phyloP scores from a whole-genome alignment of 1,140 invertebrate genomes.

The Drosophila burlai region DNA sequence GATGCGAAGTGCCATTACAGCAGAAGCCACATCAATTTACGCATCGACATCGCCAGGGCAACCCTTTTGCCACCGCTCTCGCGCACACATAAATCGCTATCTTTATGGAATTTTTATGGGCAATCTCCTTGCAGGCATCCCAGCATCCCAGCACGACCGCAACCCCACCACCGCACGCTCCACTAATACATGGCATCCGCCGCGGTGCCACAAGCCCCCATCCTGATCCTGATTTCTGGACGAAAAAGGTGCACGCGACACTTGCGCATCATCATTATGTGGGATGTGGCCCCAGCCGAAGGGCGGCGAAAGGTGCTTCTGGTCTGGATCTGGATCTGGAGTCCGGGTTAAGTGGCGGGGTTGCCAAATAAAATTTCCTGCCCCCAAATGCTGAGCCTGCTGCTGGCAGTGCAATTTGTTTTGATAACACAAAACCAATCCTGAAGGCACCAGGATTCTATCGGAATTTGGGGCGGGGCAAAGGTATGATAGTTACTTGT shows the following conservation, averaged over 20 bases:
- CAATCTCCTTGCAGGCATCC: slow-evolving; percentile 83
- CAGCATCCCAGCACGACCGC: slow-evolving; percentile 50
- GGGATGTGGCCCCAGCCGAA: slow-evolving; percentile 33
- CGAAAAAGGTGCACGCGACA: slow-evolving; percentile 75
- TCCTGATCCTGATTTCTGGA: slow-evolving; percentile 13
- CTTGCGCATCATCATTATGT: slow-evolving; percentile 79
- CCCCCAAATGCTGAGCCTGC: slow-evolving; percentile 42
- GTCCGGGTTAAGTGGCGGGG: slow-evolving; percentile 68
- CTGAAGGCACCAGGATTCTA: slow-evolving; percentile 29
- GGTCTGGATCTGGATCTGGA: slow-evolving; percentile 8
- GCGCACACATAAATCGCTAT: slow-evolving; percentile 81
- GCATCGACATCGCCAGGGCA: slow-evolving; percentile 72
- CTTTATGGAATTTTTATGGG: slow-evolving; percentile 85
- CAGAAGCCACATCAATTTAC: slow-evolving; percentile 78
- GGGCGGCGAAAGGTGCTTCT: slow-evolving; percentile 34
- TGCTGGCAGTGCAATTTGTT: slow-evolving; percentile 71
- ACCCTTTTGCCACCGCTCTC: slow-evolving; percentile 70
- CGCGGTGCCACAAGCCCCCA: slow-evolving; percentile 24
- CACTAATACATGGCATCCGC: slow-evolving; percentile 78
- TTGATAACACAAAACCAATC: slow-evolving; percentile 72
- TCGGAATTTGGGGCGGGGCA: background rate
- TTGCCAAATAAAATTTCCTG: slow-evolving; percentile 76
- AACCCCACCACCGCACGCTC: slow-evolving; percentile 43
- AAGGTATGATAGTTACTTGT: slow-evolving; percentile 14
- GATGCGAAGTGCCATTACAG: slow-evolving; percentile 80